These are phyloP conservation scores for Limenitis camilla DNA, from an alignment of 2,888 invertebrate genomes.

Conservation along the genomic window DNA sequence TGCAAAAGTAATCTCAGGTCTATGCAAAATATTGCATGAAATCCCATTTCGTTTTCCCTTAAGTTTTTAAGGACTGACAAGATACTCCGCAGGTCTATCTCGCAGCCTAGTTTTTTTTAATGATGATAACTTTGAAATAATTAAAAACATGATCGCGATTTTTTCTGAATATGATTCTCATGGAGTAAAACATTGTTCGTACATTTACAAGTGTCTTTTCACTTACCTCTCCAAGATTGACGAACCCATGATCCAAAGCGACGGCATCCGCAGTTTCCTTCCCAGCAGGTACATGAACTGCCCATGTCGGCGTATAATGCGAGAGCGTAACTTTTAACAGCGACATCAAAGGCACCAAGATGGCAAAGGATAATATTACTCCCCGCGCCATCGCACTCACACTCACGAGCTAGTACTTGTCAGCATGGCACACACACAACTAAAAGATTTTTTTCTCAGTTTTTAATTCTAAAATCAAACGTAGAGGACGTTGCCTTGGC, in stretches of 20 bases:
- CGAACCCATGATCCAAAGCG: conserved; percentile 87
- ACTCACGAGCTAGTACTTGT: conserved; percentile 68
- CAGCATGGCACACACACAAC: conserved; percentile 62
- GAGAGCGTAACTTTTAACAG: conserved; percentile 43
- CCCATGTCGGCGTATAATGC: conserved; percentile 89
- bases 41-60: too few species aligned
- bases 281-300: conserved; percentile 84
- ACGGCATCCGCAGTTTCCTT: conserved; percentile 81
- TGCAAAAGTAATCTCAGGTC: too few species aligned
- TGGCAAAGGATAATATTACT: conserved; percentile 46
- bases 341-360: conserved; percentile 48
- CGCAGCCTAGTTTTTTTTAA: too few species aligned
- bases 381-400: conserved; percentile 63
- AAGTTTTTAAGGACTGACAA: too few species aligned
- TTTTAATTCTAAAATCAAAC: conserved; percentile 11
- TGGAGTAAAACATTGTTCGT: too few species aligned
- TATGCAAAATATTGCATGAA: too few species aligned
- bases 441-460: conserved; percentile 7
- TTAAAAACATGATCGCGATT: too few species aligned
- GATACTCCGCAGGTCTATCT: too few species aligned
- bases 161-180: too few species aligned
- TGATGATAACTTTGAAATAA: too few species aligned
- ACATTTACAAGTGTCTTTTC: too few species aligned
- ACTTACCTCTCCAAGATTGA: conserved; percentile 89
- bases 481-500: conserved; percentile 17